A percentile compares a stretch with the other conserved stretches of the same genome.
Conservation (phyloP, 2,888 invertebrate species). For the Brassicogethes aeneus region DNA sequence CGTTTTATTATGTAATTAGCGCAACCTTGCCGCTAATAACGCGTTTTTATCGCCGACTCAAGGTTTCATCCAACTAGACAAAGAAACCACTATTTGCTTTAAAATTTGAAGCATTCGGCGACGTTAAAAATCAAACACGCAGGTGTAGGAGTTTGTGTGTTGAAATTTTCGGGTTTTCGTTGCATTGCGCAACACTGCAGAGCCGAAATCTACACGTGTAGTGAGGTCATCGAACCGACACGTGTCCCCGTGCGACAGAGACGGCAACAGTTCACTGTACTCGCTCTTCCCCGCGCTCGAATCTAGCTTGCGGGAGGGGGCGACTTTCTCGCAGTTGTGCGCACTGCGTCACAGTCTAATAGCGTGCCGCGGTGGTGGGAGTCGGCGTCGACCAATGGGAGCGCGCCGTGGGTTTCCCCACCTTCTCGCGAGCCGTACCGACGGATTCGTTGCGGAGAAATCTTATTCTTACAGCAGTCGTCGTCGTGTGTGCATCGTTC, state of each 20-base stretch:
- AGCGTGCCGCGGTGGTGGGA: slow-evolving; percentile 19
- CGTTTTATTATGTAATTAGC: too few species aligned
- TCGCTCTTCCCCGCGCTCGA: slow-evolving; percentile 14
- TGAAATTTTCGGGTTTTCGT: too few species aligned
- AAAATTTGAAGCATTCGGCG: too few species aligned
- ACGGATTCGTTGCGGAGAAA: slow-evolving; percentile 22
- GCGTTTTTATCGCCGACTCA: too few species aligned
- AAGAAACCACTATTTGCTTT: too few species aligned
- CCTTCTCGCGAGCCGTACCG: slow-evolving; percentile 19
- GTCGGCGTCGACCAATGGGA: slow-evolving; percentile 22
- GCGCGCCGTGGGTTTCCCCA: slow-evolving; percentile 17
- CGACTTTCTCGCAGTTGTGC: slow-evolving; percentile 22
- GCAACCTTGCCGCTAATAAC: too few species aligned
- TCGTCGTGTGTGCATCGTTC: slow-evolving; percentile 43
- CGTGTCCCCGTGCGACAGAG: slow-evolving; percentile 28
- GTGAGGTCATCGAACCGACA: slow-evolving; percentile 33
- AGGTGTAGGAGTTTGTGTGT: too few species aligned
- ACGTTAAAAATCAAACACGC: too few species aligned
- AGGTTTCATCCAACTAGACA: too few species aligned
- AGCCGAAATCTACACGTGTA: slow-evolving; percentile 26
- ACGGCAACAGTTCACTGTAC: slow-evolving; percentile 17
- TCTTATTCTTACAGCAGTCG: slow-evolving; percentile 35
- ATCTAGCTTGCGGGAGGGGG: slow-evolving; percentile 11
- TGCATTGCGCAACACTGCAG: slow-evolving; percentile 29
- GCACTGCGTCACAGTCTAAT: slow-evolving; percentile 31